Evolutionary conservation across 2,888 invertebrate species (phyloP).

Genomic region (Dinocampus coccinellae): DNA sequence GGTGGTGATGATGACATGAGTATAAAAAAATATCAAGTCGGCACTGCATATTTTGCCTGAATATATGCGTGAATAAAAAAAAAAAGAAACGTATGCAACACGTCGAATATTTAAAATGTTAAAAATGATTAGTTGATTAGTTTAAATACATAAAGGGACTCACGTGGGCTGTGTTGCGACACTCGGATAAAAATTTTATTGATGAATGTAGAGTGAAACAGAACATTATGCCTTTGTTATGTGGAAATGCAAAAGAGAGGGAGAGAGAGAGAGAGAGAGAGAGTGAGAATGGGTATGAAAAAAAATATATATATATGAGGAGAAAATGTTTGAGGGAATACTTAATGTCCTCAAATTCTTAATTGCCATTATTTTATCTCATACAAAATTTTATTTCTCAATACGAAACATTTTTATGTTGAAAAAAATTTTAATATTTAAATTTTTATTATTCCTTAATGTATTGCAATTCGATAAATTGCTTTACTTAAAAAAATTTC

Average conservation of each 20-base stretch:
- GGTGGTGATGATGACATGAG: slow-evolving; percentile 43
- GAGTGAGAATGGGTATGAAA: slow-evolving; percentile 18
- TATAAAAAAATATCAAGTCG: slow-evolving; percentile 22
- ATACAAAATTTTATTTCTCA: background rate
- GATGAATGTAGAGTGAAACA: slow-evolving; percentile 20
- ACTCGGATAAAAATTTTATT: slow-evolving; percentile 45
- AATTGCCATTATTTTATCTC: background rate
- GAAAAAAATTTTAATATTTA: slow-evolving; percentile 14
- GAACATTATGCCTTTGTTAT: slow-evolving; percentile 46
- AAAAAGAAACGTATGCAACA: slow-evolving; percentile 11
- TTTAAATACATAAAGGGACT: slow-evolving; percentile 44
- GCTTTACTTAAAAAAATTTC: too few species aligned
- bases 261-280: slow-evolving; percentile 9
- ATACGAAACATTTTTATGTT: background rate
- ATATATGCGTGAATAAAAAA: background rate
- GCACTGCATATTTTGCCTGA: slow-evolving; percentile 15
- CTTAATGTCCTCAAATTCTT: background rate
- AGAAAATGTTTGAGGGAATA: slow-evolving; percentile 9
- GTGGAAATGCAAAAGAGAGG: slow-evolving; percentile 30
- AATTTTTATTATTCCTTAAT: too few species aligned
- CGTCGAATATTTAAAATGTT: slow-evolving; percentile 28
- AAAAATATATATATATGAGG: slow-evolving; percentile 17
- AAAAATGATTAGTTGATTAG: slow-evolving; percentile 28
- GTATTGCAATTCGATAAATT: too few species aligned
- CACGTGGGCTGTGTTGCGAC: slow-evolving; percentile 57